These are phyloP conservation scores for Listrodromus nycthemerus DNA, from an alignment of 2,888 invertebrate genomes.

Conservation along the genomic window DNA sequence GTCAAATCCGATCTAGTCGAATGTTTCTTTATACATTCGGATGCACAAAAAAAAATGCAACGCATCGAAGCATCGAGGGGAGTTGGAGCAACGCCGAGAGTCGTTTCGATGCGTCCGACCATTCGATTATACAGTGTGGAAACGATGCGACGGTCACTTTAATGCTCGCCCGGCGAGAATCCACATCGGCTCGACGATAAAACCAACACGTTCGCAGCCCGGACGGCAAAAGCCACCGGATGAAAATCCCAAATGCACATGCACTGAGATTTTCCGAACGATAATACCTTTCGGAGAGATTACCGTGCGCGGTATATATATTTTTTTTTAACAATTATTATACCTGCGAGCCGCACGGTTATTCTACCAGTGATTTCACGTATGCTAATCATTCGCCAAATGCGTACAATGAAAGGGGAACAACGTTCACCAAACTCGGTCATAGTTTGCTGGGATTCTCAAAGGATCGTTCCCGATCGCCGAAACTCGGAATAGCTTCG, in stretches of 20 bases:
- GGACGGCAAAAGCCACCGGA: constrained; percentile 37
- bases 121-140: constrained; percentile 5
- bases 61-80: too few species aligned
- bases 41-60: not conserved
- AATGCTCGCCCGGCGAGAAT: not conserved
- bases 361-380: not conserved
- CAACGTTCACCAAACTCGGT: constrained; percentile 3
- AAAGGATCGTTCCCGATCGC: constrained; percentile 11
- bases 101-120: constrained; percentile 1
- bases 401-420: not conserved
- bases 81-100: not conserved
- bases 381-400: not conserved
- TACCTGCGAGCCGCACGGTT: not conserved
- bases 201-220: not conserved
- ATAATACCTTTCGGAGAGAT: constrained; percentile 35
- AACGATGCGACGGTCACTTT: constrained; percentile 8
- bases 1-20: constrained; percentile 24
- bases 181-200: constrained; percentile 12
- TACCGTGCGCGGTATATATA: not conserved
- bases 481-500: not conserved
- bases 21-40: not conserved
- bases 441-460: constrained; percentile 14
- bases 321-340: constrained; percentile 10
- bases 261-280: not conserved
- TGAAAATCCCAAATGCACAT: constrained; percentile 43